Conservation (phyloP, 1,140 invertebrate species). For the Musca domestica region DNA sequence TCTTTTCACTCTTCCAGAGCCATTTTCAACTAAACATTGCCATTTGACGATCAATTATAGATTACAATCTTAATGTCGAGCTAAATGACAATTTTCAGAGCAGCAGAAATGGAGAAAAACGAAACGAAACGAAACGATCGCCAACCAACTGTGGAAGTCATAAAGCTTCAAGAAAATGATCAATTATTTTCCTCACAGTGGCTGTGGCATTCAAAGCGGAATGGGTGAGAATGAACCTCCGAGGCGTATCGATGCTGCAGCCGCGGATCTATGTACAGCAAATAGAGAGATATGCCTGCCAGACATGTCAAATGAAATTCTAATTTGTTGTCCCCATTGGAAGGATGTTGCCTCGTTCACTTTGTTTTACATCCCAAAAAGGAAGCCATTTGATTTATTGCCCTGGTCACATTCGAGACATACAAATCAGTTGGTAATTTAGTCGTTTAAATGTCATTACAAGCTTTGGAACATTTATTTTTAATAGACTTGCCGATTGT, state of each 20-base stretch:
- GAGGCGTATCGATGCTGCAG: too few relatives aligned
- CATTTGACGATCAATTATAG: constrained; percentile 14
- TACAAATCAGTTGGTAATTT: too few relatives aligned
- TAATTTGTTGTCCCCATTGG: constrained; percentile 1
- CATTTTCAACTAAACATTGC: too few relatives aligned
- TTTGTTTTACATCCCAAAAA: not conserved
- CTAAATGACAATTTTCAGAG: constrained; percentile 14
- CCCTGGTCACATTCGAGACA: too few relatives aligned
- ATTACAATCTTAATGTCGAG: constrained; percentile 17
- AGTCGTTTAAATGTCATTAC: too few relatives aligned
- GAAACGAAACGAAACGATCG: too few relatives aligned
- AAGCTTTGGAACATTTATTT: too few relatives aligned
- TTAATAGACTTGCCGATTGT: too few relatives aligned
- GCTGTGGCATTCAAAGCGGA: not conserved
- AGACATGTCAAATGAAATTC: not conserved
- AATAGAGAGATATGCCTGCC: not conserved
- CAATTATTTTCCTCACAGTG: constrained; percentile 3
- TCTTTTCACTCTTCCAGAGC: too few relatives aligned
- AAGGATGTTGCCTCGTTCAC: not conserved
- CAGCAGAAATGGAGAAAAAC: too few relatives aligned
- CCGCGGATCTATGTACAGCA: too few relatives aligned
- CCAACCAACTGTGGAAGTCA: constrained; percentile 13
- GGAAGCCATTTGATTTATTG: constrained; percentile 15
- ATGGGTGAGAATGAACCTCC: not conserved
- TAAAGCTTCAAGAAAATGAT: constrained; percentile 14